Percentiles rank a stretch among this genome's conserved stretches.
Evolutionary conservation across 2,797 vertebrate genomes (phyloP).

Genomic region (Silurus aristotelis): DNA sequence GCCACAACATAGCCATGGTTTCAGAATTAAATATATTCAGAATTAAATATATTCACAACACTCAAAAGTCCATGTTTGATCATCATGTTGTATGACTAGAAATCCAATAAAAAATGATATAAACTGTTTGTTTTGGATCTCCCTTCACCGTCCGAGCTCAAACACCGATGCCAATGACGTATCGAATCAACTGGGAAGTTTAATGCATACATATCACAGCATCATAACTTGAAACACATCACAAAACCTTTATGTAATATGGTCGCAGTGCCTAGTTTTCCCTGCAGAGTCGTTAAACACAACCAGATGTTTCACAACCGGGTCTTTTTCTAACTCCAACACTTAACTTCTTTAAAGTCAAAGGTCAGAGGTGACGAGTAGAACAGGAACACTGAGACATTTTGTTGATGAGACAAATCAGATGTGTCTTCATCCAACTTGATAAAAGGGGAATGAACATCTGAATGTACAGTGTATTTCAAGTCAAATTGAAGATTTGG

Average conservation of each 20-base stretch:
- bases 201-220: not conserved
- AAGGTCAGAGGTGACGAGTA: slow-evolving; percentile 16
- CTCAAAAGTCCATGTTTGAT: no score
- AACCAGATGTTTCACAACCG: slow-evolving; percentile 36
- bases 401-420: not conserved
- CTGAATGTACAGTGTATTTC: not conserved
- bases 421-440: not conserved
- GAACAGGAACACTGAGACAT: not conserved
- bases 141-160: not conserved
- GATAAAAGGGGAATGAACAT: not conserved
- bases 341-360: not conserved
- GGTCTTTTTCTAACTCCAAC: slow-evolving; percentile 1
- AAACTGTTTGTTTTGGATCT: not conserved
- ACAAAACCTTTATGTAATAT: not conserved
- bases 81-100: not conserved
- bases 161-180: not conserved
- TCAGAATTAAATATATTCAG: no score
- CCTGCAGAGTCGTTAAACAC: slow-evolving; percentile 7
- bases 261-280: not conserved
- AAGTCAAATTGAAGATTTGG: not conserved
- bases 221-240: not conserved
- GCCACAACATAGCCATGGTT: no score
- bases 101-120: not conserved
- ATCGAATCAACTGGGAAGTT: not conserved
- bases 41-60: no score